Evolutionary conservation across 2,797 vertebrate genomes (phyloP), one percentile per base, ranked within the genome.

Genomic region (Anniella stebbinsi): DNA sequence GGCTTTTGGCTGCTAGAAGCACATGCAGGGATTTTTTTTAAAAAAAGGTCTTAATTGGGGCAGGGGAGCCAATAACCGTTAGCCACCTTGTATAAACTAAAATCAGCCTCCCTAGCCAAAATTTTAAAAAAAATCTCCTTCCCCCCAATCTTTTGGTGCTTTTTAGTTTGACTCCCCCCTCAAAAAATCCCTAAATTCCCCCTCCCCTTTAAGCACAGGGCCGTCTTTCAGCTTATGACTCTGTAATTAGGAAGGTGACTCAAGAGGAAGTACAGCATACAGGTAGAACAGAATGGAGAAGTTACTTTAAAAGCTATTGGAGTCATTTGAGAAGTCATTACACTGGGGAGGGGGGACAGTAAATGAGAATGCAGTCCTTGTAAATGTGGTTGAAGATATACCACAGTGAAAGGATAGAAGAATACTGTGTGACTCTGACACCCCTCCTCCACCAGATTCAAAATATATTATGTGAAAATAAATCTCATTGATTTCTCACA

Each of bases 391-490:
- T 87, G 85, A 36, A 90, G 72, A 38, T 76, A 87, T 63, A 70
- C 60, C 45, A 84, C 72, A 82, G n/a, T n/a, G 41, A 76, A 90
- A 82, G n/a, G 67, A 17, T n/a, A 77, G 86, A 84, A 87, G 21
- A 69, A 78, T 87, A 77, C 48, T 76, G 36, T 83, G 48, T 76
- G 23, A 41, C n/a, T 87, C 60, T 83, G 78, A 66, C 85, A 67
- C 51, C 30, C 60, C 18, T 18, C 60, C 60, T 25, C 21, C 60
- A 45, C 60, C 23, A 41, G 36, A 77, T 78, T 87, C 48, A 45
- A 69, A 90, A 87, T 63, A 87, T 84, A 90, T 84, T 84, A 77
- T 90, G 57, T 84, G 36, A 48, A 83, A 87, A 90, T 87, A 87
- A 90, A 87, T 83, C 80, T 70, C 85, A 90, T 83, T 87, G 89